A percentile compares a stretch with the other conserved stretches of the same genome.
phyloP scores from a whole-genome alignment of 2,888 invertebrate species.

The Ecliptopera silaceata region DNA sequence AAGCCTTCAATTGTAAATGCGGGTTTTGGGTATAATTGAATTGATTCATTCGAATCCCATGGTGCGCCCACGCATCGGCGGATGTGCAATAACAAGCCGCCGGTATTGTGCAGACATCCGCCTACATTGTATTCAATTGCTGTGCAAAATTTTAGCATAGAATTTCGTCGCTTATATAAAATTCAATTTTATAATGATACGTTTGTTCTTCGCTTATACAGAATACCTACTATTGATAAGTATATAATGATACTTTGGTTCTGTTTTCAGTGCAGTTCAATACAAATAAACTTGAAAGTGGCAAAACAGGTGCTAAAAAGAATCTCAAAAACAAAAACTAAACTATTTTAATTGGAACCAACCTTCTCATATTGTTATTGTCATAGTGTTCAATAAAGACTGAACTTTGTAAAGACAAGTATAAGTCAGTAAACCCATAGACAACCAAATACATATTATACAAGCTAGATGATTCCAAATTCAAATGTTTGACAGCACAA shows the following conservation, averaged over 20 bases:
- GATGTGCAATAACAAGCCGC: slow-evolving; percentile 13
- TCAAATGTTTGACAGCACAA: slow-evolving; percentile 25
- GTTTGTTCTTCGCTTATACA: too few species aligned
- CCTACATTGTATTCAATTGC: slow-evolving; percentile 12
- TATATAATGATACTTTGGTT: too few species aligned
- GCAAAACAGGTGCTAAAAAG: too few species aligned
- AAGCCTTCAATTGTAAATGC: slow-evolving; percentile 17
- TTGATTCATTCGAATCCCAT: slow-evolving; percentile 16
- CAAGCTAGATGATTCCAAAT: too few species aligned
- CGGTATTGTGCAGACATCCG: slow-evolving; percentile 22
- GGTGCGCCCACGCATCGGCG: slow-evolving; percentile 17
- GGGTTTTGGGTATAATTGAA: slow-evolving; percentile 6
- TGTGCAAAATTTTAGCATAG: slow-evolving; percentile 5
- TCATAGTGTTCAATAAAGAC: not conserved
- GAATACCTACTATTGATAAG: too few species aligned
- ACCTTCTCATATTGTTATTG: not conserved
- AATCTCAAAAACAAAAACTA: not conserved
- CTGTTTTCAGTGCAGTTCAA: too few species aligned
- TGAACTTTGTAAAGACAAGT: too few species aligned
- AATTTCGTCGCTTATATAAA: too few species aligned
- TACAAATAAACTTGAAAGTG: too few species aligned
- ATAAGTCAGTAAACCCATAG: too few species aligned
- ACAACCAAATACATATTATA: slow-evolving; percentile 28
- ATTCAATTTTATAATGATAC: too few species aligned
- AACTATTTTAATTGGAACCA: not conserved